Evolutionary conservation across 1,140 invertebrate genomes (phyloP).

Genomic region (Caenorhabditis brenneri): DNA sequence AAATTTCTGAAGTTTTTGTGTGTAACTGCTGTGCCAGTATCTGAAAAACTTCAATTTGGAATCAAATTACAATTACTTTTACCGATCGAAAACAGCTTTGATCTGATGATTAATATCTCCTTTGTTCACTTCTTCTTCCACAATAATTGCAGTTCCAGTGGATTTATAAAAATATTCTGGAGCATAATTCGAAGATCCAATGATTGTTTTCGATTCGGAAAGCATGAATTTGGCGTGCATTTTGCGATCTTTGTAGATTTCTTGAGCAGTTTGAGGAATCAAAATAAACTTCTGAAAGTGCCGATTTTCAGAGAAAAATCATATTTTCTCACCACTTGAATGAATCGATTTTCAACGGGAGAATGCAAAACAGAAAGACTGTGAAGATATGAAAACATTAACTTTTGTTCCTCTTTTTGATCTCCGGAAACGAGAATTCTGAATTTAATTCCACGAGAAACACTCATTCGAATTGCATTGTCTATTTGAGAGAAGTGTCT

Average conservation of each 20-base stretch:
- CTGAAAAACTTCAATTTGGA: too few species aligned
- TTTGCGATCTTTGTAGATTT: background rate
- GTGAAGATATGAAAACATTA: background rate
- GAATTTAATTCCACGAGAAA: constrained; percentile 33
- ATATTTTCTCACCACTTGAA: background rate
- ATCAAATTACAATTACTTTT: too few species aligned
- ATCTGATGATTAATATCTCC: constrained; percentile 10
- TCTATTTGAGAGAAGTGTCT: constrained; percentile 18
- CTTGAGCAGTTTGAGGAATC: constrained; percentile 29
- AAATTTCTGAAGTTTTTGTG: background rate
- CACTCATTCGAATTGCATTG: constrained; percentile 25
- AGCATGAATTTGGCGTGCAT: constrained; percentile 20
- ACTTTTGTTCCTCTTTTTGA: constrained; percentile 20
- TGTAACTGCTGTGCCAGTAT: constrained; percentile 13
- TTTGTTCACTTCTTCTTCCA: background rate
- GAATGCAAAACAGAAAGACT: constrained; percentile 19
- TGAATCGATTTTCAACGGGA: background rate
- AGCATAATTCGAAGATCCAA: constrained; percentile 22
- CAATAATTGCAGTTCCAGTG: background rate
- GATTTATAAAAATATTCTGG: constrained; percentile 36
- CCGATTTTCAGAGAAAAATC: too few species aligned
- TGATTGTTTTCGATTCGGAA: background rate
- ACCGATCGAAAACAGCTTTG: constrained; percentile 3
- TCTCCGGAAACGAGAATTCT: constrained; percentile 13
- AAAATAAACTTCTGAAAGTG: constrained; percentile 35